Percentiles rank a stretch among this genome's conserved stretches.
These are phyloP conservation scores for Neolamprologus hecqui DNA, from an alignment of 2,113 vertebrate species.

Conservation along the genomic window DNA sequence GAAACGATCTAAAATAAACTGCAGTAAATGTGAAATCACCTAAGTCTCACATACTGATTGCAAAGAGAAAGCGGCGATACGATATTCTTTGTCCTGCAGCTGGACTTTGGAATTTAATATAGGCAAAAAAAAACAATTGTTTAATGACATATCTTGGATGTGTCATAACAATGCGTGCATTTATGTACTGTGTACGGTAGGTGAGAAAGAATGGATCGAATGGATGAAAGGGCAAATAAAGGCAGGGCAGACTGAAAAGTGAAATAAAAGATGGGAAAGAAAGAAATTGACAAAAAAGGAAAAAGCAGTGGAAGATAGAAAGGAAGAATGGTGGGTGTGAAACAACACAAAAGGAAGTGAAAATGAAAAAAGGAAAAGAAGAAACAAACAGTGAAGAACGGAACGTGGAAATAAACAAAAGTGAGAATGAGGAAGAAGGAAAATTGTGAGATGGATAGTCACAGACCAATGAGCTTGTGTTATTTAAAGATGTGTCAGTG, in stretches of 20 bases:
- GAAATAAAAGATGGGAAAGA: not conserved
- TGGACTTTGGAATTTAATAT: not conserved
- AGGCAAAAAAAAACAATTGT: fast-evolving
- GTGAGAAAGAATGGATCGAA: not conserved
- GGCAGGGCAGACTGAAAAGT: not conserved
- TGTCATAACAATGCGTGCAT: not conserved
- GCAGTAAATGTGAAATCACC: not conserved
- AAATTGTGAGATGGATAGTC: not conserved
- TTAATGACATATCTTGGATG: not conserved
- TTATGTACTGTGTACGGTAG: not conserved
- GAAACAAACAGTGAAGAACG: not conserved
- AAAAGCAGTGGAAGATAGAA: not conserved
- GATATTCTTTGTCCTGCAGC: not conserved
- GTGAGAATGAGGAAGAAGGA: not conserved
- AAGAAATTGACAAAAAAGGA: not conserved
- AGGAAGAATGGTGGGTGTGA: not conserved
- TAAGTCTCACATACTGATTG: not conserved
- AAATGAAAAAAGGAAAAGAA: not conserved
- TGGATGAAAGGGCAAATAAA: not conserved
- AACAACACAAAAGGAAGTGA: not conserved
- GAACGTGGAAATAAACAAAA: not conserved
- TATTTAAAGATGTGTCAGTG: slow-evolving; percentile 57
- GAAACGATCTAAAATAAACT: not conserved
- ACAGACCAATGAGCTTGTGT: slow-evolving; percentile 2
- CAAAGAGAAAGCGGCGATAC: not conserved